Conservation (phyloP, 2,888 invertebrate genomes). For the Cosmia trapezina region DNA sequence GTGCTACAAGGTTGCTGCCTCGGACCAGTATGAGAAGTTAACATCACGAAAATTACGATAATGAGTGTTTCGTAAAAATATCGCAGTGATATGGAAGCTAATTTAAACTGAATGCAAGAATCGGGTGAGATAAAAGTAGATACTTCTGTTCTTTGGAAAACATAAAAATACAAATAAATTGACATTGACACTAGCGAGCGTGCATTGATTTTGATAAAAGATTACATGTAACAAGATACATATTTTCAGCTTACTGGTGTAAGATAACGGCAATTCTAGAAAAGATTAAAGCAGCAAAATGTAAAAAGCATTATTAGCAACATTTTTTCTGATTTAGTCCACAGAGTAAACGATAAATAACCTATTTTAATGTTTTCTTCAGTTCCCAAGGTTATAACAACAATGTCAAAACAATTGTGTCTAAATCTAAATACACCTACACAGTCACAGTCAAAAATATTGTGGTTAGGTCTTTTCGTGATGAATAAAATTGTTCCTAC, state of each 20-base stretch:
- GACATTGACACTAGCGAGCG: neutral
- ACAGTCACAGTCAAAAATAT: constrained; percentile 8
- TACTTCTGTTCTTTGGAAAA: constrained; percentile 10
- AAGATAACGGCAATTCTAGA: neutral
- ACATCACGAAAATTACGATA: constrained; percentile 56
- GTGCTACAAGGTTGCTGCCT: constrained; percentile 78
- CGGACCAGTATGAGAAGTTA: constrained; percentile 56
- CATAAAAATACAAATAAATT: constrained; percentile 14
- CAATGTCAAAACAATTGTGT: constrained; percentile 2
- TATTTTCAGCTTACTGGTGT: neutral
- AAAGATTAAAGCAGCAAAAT: neutral
- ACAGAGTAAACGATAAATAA: constrained; percentile 5
- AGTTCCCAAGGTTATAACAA: constrained; percentile 6
- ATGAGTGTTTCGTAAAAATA: constrained; percentile 42
- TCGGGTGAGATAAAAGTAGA: neutral
- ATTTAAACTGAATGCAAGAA: constrained; percentile 26
- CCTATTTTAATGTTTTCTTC: constrained; percentile 10
- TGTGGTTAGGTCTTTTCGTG: neutral
- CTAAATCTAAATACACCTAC: neutral
- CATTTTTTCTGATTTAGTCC: neutral
- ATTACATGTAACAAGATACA: neutral
- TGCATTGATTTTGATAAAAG: constrained; percentile 11
- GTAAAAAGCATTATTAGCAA: neutral
- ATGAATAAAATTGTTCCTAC: neutral
- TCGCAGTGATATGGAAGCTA: constrained; percentile 20